These are phyloP conservation scores for Xenops minutus DNA, from an alignment of 2,797 vertebrate species.

Conservation along the genomic window DNA sequence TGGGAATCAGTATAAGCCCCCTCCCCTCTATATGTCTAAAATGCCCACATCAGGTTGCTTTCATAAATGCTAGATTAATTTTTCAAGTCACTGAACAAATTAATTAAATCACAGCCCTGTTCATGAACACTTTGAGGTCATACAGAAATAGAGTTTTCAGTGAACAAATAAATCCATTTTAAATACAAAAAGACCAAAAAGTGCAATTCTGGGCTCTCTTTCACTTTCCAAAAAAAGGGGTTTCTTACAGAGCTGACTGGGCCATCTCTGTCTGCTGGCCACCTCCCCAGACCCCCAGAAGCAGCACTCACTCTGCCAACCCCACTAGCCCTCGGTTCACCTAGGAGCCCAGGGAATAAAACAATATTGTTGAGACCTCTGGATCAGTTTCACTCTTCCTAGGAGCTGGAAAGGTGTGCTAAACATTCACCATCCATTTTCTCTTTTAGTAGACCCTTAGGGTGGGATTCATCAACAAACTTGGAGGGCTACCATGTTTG, in stretches of 20 bases:
- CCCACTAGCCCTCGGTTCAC: neutral
- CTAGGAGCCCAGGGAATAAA: rapidly evolving
- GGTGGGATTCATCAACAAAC: neutral
- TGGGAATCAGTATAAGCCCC: neutral
- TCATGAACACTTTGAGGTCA: neutral
- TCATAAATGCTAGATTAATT: neutral
- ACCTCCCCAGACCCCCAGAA: neutral
- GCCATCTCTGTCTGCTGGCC: rapidly evolving
- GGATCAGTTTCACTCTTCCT: neutral
- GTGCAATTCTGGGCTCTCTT: neutral
- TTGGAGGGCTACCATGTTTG: neutral
- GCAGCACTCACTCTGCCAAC: neutral
- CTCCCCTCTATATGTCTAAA: neutral
- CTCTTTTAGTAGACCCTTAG: neutral
- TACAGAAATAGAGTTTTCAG: neutral
- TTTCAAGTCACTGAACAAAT: neutral
- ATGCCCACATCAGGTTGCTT: neutral
- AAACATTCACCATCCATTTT: neutral
- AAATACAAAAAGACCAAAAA: neutral
- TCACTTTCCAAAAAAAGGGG: neutral
- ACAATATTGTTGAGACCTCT: neutral
- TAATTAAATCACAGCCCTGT: neutral
- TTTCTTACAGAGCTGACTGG: neutral
- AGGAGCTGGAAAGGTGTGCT: neutral
- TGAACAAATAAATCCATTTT: neutral